Evolutionary conservation across 1,140 invertebrate species (phyloP), one percentile per base, ranked within the genome.

Genomic region (Paraescarpia echinospica): DNA sequence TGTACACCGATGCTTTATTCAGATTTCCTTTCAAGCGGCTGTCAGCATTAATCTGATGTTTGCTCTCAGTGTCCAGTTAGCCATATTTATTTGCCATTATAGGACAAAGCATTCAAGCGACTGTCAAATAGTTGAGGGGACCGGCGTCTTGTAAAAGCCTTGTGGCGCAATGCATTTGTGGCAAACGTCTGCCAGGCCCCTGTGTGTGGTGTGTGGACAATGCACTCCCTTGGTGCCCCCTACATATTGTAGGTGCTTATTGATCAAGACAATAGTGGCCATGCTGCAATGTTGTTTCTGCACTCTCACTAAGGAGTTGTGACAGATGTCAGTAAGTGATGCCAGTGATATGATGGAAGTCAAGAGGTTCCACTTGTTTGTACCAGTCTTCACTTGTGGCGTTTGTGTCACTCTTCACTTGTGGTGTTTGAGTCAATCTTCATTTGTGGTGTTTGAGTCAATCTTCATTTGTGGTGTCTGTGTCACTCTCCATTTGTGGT

Each of bases 51-150:
- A 77, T 77, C 59, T 18, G 59, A 77, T 77, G 22, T 77, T 77
- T 77, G 59, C 22, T 77, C 59, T 77, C 59, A 31, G 14, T 77
- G 8, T 77, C 59, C 18, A 77, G 59, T 4, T 77, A 22, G 27
- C 59, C 59, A 77, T 77, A 77, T 77, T 77, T 77, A 77, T 77
- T 77, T 77, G 59, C 59, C 59, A 77, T 77, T 77, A 77, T 77
- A 77, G 8, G 59, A 77, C 59, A 77, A 77, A 77, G 59, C 59
- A 77, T 77, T 77, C 59, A 77, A 77, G 22, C 27, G 59, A 2
- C 14, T 77, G 59, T 77, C 59, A 31, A 12, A 27, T 31, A 12
- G 59, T 27, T 77, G 59, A 77, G 18, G 22, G 59, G 27, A 18
- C 18, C 59, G 27, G 59, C 2, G 59, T 77, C 59, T 77, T 77